phyloP scores from a whole-genome alignment of 2,113 vertebrate genomes.

The Syrrhaptes paradoxus region DNA sequence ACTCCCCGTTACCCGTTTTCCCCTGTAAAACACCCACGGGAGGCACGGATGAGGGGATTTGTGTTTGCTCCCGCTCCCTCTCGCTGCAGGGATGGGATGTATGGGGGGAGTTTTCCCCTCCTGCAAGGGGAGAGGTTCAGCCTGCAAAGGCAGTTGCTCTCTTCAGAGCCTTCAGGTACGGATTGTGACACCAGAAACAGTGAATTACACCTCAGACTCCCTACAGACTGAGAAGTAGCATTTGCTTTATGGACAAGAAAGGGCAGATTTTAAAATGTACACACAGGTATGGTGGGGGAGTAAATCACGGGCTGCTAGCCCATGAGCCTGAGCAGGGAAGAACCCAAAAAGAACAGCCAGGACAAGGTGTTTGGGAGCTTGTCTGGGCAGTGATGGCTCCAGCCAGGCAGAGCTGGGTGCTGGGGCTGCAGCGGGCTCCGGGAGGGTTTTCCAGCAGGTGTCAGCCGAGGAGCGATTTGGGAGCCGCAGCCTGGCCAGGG shows the following conservation, averaged over 20 bases:
- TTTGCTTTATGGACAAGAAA: background rate
- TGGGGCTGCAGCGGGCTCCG: background rate
- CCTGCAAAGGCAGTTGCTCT: background rate
- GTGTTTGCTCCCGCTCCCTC: background rate
- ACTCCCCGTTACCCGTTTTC: background rate
- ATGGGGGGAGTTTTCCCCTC: background rate
- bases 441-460: constrained; percentile 48
- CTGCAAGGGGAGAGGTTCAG: background rate
- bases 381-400: background rate
- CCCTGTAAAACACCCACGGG: background rate
- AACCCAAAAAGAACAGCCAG: background rate
- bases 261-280: too few species aligned
- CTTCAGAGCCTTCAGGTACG: fast-evolving
- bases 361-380: fast-evolving
- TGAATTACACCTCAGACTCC: background rate
- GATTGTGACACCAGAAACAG: background rate
- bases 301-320: background rate
- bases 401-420: background rate
- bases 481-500: background rate
- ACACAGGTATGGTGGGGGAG: fast-evolving
- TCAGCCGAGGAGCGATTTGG: constrained; percentile 39
- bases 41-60: fast-evolving
- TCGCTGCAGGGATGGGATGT: fast-evolving
- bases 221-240: fast-evolving
- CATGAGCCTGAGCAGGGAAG: fast-evolving